phyloP scores from a whole-genome alignment of 2,113 vertebrate species.

The Pongo pygmaeus region DNA sequence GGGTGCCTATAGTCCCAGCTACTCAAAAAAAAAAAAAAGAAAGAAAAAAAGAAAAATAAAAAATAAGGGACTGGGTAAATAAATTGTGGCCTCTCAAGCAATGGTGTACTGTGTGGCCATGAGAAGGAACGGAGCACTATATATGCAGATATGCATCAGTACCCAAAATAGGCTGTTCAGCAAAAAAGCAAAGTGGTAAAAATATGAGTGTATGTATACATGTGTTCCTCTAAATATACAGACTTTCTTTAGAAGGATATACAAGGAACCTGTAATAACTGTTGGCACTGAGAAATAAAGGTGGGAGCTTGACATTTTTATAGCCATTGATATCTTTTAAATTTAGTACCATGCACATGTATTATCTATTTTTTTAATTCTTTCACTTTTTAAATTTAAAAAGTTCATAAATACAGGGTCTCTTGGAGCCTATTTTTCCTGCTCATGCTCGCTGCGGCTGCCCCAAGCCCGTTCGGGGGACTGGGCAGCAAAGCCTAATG shows the following conservation, averaged over 20 bases:
- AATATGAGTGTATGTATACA: background rate
- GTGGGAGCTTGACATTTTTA: background rate
- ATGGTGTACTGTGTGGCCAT: background rate
- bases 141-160: background rate
- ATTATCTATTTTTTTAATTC: background rate
- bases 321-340: background rate
- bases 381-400: background rate
- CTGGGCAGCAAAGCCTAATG: background rate
- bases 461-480: background rate
- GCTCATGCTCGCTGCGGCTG: fast-evolving
- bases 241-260: background rate
- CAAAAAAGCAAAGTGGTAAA: background rate
- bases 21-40: too few relatives aligned
- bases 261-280: background rate
- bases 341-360: background rate
- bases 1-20: too few relatives aligned
- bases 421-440: background rate
- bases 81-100: background rate
- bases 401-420: background rate
- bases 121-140: background rate
- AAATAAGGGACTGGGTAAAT: background rate
- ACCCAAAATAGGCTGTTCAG: background rate
- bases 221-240: background rate
- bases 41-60: too few relatives aligned
- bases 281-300: background rate